Base-by-base conservation (phyloP, 2,888 invertebrate genomes). In the Cheiracanthium punctorium region DNA sequence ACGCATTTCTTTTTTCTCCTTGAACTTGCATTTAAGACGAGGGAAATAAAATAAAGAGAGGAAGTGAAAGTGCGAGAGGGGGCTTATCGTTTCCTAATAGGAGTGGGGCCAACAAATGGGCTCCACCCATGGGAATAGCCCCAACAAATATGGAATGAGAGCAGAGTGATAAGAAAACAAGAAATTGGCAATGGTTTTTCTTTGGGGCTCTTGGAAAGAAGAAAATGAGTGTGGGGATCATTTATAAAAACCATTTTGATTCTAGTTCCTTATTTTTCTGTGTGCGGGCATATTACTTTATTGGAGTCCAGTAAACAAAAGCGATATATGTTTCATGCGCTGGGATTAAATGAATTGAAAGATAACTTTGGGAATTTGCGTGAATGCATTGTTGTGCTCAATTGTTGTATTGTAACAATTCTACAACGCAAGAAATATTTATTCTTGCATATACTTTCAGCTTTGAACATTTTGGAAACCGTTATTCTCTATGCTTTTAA, bases 141-240 rank as follows among this genome's bases (percentile, higher is more conserved):
- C 79, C 74, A 73, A 64, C 84, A 85, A 85, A 85, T 85, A 85
- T 85, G 84, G 77, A 85, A 85, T 85, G 79, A 85, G 84, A 85
- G 79, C 79, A 85, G 79, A 85, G 74, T 85, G 84, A 80, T 85
- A 85, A 79, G 84, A 85, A 85, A 85, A 85, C 79, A 79, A 52
- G 79, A 85, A 85, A 85, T 74, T 85, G 73, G 74, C 79, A 58
- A 79, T n/a, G 69, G 74, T 77, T 70, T 74, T 85, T 85, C 79
- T 85, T 70, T 24, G 37, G 20, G 72, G 33, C 77, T 37, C 41
- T 84, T 71, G 64, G 8, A 24, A 48, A 28, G 58, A 58, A 24
- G 14, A 17, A 58, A 58, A 24, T 20, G 24, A 24, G 20, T 24
- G 1, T 1, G 24, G 81, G 58, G 72, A 67, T 48, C 41, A 29